Evolutionary conservation across 2,113 vertebrate genomes (phyloP).

Genomic region (Theristicus caerulescens): DNA sequence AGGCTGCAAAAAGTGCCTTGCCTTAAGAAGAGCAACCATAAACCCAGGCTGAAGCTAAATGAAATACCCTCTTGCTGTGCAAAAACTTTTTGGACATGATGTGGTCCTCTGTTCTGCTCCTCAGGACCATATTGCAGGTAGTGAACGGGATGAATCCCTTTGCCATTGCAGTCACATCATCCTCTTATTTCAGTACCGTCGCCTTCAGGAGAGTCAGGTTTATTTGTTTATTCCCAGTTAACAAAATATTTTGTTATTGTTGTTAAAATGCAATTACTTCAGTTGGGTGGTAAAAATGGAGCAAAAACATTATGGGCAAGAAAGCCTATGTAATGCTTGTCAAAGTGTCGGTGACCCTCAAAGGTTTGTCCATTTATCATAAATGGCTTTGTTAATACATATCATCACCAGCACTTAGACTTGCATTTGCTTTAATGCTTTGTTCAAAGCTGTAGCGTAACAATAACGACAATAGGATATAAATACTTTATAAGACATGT

Average conservation of each 20-base stretch:
- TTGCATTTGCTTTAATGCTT: neutral
- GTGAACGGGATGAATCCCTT: neutral
- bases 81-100: neutral
- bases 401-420: neutral
- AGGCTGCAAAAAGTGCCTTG: neutral
- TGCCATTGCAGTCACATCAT: neutral
- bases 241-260: neutral
- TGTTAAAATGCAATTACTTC: neutral
- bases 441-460: neutral
- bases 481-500: constrained; percentile 41
- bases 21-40: neutral
- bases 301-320: neutral
- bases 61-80: neutral
- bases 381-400: neutral
- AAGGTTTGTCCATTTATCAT: neutral
- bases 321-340: neutral
- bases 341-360: neutral
- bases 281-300: neutral
- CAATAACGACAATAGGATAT: neutral
- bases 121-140: neutral
- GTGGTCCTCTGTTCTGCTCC: neutral
- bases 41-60: neutral
- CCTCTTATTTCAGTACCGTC: neutral
- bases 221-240: neutral
- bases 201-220: neutral